Conservation (phyloP, 2,888 invertebrate species). For the Drosophila conformis region DNA sequence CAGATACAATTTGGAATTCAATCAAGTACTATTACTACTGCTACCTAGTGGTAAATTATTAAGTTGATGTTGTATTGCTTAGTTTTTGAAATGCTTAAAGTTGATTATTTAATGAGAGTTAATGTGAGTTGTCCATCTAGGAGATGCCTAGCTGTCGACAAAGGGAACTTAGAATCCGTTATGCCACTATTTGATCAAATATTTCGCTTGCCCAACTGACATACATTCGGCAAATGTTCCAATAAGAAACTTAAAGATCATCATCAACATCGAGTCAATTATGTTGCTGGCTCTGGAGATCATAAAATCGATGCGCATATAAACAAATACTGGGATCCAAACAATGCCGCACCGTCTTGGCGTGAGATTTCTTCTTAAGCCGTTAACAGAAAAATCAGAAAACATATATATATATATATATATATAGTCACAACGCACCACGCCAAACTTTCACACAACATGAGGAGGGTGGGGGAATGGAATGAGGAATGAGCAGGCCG, state of each 20-base stretch:
- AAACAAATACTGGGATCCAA: slow-evolving; percentile 45
- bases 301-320: slow-evolving; percentile 50
- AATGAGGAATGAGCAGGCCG: neutral
- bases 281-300: slow-evolving; percentile 27
- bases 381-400: slow-evolving; percentile 43
- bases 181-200: slow-evolving; percentile 27
- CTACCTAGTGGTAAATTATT: neutral
- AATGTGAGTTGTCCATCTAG: neutral
- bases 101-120: neutral
- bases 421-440: slow-evolving; percentile 44
- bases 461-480: slow-evolving; percentile 2
- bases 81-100: neutral
- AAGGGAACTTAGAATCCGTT: neutral
- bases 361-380: slow-evolving; percentile 45
- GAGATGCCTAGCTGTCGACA: neutral
- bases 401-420: slow-evolving; percentile 6
- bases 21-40: neutral
- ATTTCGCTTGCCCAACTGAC: slow-evolving; percentile 51
- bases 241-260: slow-evolving; percentile 29
- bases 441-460: slow-evolving; percentile 67
- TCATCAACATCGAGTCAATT: slow-evolving; percentile 36
- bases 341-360: slow-evolving; percentile 25
- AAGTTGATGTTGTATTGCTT: neutral
- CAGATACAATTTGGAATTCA: neutral
- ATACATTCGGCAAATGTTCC: slow-evolving; percentile 32